Evolutionary conservation across 2,888 invertebrate genomes (phyloP).

Genomic region (Lepidocyrtinus sp.): DNA sequence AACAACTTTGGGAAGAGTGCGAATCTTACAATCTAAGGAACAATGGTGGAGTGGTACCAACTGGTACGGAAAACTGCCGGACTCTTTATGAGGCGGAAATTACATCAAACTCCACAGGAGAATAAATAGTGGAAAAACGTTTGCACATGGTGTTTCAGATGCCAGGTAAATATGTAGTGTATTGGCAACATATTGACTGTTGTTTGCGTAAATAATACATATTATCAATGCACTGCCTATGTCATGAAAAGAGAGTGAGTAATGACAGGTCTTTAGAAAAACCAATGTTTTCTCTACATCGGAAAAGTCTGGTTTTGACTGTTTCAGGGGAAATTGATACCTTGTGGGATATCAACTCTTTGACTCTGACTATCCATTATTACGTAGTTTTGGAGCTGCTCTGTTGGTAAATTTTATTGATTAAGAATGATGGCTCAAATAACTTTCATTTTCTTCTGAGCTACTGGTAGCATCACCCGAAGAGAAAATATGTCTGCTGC

Average conservation of each 20-base stretch:
- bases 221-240: neutral
- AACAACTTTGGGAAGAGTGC: too few species aligned
- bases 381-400: too few species aligned
- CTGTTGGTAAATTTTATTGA: too few species aligned
- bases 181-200: neutral
- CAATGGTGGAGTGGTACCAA: too few species aligned
- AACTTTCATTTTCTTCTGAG: too few species aligned
- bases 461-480: too few species aligned
- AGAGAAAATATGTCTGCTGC: too few species aligned
- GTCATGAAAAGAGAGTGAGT: neutral
- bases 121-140: slow-evolving; percentile 4
- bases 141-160: slow-evolving; percentile 1
- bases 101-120: slow-evolving; percentile 10
- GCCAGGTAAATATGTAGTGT: too few species aligned
- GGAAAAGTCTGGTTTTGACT: neutral
- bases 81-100: neutral
- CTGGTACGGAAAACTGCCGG: slow-evolving; percentile 1
- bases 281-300: neutral
- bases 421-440: too few species aligned
- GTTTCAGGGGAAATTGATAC: slow-evolving; percentile 8
- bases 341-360: too few species aligned
- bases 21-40: too few species aligned
- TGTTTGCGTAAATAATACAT: neutral
- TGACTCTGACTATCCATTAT: too few species aligned
- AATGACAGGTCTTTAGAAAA: slow-evolving; percentile 8